Evolutionary conservation across 2,797 vertebrate species (phyloP).

Genomic region (Petrocephalus sullivani): DNA sequence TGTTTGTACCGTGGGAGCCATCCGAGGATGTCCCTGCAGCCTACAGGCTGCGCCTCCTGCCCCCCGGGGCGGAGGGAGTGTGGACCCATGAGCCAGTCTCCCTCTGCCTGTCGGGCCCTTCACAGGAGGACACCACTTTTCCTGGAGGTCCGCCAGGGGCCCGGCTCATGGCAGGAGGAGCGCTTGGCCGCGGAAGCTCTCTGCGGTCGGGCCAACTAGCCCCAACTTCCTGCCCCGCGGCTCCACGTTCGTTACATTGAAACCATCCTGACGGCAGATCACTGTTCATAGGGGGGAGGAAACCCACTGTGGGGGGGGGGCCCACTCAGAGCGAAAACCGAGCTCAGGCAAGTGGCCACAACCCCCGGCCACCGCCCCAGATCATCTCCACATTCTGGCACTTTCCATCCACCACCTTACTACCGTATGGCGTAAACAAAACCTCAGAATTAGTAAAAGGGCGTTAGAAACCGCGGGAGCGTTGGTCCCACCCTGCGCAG

Average conservation of each 20-base stretch:
- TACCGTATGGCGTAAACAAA: background rate
- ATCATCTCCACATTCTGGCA: background rate
- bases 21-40: background rate
- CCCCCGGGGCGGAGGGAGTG: background rate
- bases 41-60: background rate
- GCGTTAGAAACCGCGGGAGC: background rate
- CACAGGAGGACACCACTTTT: background rate
- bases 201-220: background rate
- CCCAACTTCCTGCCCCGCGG: background rate
- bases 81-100: background rate
- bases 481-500: background rate
- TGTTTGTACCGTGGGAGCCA: background rate
- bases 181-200: background rate
- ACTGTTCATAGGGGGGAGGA: background rate
- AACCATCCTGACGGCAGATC: background rate
- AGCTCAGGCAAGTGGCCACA: background rate
- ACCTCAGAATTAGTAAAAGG: conserved; percentile 21
- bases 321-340: conserved; percentile 18
- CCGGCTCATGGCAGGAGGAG: background rate
- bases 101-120: background rate
- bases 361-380: background rate
- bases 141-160: background rate
- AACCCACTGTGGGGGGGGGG: background rate
- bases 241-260: background rate
- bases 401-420: background rate